A percentile compares a stretch with the other conserved stretches of the same genome.
These are phyloP conservation scores for Oreochromis grahami DNA, from an alignment of 2,797 vertebrate species.

Conservation along the genomic window DNA sequence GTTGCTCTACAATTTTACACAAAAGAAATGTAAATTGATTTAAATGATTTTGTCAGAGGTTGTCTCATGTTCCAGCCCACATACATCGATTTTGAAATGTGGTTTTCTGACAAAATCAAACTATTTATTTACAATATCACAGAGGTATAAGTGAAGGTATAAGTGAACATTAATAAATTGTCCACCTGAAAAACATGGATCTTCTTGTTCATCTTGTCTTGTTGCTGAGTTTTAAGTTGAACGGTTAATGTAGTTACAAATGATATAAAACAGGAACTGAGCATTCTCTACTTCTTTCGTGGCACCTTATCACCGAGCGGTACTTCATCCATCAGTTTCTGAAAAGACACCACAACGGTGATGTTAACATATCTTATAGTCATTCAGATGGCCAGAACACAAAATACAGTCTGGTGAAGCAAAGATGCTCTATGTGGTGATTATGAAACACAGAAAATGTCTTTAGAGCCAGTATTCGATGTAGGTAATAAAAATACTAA, in stretches of 20 bases:
- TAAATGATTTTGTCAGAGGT: background rate
- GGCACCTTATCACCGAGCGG: slow-evolving; percentile 78
- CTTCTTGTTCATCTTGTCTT: background rate
- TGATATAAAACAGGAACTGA: background rate
- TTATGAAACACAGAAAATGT: background rate
- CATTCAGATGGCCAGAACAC: background rate
- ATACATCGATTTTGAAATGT: background rate
- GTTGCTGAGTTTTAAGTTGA: background rate
- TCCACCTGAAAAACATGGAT: background rate
- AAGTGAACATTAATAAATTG: background rate
- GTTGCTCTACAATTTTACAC: background rate
- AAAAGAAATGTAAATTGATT: background rate
- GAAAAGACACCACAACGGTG: background rate
- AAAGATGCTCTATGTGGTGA: background rate
- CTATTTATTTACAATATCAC: background rate
- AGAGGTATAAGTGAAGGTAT: background rate
- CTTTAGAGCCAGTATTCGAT: background rate
- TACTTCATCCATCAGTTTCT: slow-evolving; percentile 77
- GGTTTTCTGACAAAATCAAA: background rate
- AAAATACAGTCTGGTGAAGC: background rate
- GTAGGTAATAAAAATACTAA: background rate
- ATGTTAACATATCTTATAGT: background rate
- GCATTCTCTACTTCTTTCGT: slow-evolving; percentile 65
- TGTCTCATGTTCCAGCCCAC: background rate
- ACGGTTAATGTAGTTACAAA: background rate